These are phyloP conservation scores for Oreohelix idahoensis DNA, from an alignment of 1,140 invertebrate genomes.

Conservation along the genomic window DNA sequence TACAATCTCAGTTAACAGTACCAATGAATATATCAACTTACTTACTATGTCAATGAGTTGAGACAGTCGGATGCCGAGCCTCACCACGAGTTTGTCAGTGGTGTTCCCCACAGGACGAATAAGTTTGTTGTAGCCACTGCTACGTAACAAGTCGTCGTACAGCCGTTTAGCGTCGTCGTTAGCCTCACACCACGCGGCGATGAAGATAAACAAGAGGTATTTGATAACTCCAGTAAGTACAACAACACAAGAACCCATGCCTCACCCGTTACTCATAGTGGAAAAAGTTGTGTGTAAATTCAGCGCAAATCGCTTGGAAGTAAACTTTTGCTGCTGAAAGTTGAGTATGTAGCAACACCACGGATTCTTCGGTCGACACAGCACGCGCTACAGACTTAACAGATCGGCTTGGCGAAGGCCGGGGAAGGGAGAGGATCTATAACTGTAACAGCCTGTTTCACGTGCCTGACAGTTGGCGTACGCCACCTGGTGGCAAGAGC, in stretches of 20 bases:
- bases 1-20: no score
- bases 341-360: neutral
- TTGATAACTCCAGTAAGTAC: neutral
- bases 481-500: neutral
- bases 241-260: neutral
- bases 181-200: constrained; percentile 34
- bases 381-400: neutral
- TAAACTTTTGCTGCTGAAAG: neutral
- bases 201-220: constrained; percentile 1
- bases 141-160: constrained; percentile 83
- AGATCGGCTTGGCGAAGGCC: neutral
- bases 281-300: neutral
- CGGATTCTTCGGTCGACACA: neutral
- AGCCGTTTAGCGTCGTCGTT: constrained; percentile 73
- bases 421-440: neutral
- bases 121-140: constrained; percentile 94
- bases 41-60: constrained; percentile 98
- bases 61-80: constrained; percentile 90
- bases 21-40: no score
- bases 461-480: neutral
- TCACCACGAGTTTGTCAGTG: constrained; percentile 92
- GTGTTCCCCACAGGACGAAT: constrained; percentile 93
- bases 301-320: neutral
- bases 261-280: constrained; percentile 9
- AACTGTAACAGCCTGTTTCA: neutral